Base-by-base conservation (phyloP, 2,113 vertebrate genomes). In the Chiloscyllium plagiosum region DNA sequence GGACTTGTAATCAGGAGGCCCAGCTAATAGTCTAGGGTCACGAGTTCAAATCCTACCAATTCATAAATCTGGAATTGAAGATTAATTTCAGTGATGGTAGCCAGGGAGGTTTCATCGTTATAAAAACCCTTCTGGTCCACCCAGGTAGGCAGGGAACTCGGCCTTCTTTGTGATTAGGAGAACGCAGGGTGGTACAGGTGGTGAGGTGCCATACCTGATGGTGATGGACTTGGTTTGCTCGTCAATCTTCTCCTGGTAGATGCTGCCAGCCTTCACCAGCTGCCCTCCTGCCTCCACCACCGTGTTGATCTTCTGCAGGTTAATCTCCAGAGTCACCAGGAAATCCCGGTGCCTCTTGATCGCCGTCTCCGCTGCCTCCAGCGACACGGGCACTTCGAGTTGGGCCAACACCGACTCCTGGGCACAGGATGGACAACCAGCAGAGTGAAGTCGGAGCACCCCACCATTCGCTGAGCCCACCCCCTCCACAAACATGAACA, bases 331-430 rank as follows among this genome's bases (percentile, higher is more conserved):
- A 6, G 98, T 98, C 96, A 98, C 98, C 97, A 97, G 97, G 97
- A 99, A 99, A 96, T 99, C 98, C 93, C 98, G 97, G 97, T 99
- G 99, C 96, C 97, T 97, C 97, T 98, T 99, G 83, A 99, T 97
- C 0, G 98, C 98, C 0, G 97, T 98, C 96, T 97, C 98, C 0
- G 98, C 99, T 0, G 98, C 98, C 72, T 98, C 98, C 97, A 99
- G 98, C 0, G 98, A 98, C 86, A 97, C 97, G 0, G 99, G 98
- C 26, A 99, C 97, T 97, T 99, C 98, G 1, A 98, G 97, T 0
- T 98, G 97, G 0, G 97, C 98, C 61, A 99, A 96, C 0, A 97
- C 96, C 0, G 98, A 97, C 97, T 99, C 99, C 99, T 99, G 96
- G 6, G 96, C 56, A 24, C 29, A 96, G 22, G n/a, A 86, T 42